A percentile compares a stretch with the other conserved stretches of the same genome.
Evolutionary conservation across 1,140 invertebrate genomes (phyloP).

Genomic region (Hyphantria cunea): DNA sequence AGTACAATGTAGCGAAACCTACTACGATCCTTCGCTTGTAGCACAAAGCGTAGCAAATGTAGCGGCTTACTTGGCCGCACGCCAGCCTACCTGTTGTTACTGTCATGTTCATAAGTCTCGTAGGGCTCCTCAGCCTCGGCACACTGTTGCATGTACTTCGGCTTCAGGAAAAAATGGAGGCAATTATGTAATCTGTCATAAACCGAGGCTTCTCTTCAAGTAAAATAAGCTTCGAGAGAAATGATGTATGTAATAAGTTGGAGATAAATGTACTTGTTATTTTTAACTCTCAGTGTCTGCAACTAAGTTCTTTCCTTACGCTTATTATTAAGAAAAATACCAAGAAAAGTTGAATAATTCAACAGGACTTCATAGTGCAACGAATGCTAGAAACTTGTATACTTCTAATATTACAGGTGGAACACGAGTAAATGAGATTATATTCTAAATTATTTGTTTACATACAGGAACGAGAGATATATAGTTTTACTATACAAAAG

Average conservation of each 20-base stretch:
- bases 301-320: constrained; percentile 8
- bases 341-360: constrained; percentile 38
- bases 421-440: constrained; percentile 15
- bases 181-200: constrained; percentile 23
- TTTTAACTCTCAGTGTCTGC: no score
- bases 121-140: constrained; percentile 23
- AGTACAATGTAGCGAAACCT: constrained; percentile 33
- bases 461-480: no score
- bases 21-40: constrained; percentile 39
- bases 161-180: constrained; percentile 23
- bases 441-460: background rate
- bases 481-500: no score
- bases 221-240: no score
- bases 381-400: constrained; percentile 40
- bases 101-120: constrained; percentile 44
- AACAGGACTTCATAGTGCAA: constrained; percentile 32
- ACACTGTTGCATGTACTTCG: constrained; percentile 52
- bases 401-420: constrained; percentile 37
- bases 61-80: constrained; percentile 48
- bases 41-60: constrained; percentile 40
- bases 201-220: background rate
- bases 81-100: constrained; percentile 63
- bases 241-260: no score
- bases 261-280: no score
- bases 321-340: constrained; percentile 38